Evolutionary conservation across 2,797 vertebrate genomes (phyloP).

Genomic region (Neosilurus hyrtlii): DNA sequence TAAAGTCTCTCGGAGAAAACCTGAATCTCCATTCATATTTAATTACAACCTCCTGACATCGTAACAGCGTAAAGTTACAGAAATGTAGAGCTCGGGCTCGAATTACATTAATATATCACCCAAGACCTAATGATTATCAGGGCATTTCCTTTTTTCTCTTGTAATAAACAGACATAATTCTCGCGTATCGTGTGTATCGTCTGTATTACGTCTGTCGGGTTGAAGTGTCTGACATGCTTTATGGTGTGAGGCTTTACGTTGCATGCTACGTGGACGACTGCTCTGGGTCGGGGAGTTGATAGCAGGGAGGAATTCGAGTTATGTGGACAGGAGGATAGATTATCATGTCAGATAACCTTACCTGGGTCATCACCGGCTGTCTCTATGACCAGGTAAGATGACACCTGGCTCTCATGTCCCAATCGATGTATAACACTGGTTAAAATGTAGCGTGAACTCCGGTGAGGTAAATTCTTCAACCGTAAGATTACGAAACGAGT

Average conservation of each 20-base stretch:
- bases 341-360: slow-evolving; percentile 64
- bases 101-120: slow-evolving; percentile 47
- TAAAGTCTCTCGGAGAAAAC: slow-evolving; percentile 59
- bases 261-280: slow-evolving; percentile 50
- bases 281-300: slow-evolving; percentile 46
- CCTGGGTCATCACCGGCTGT: slow-evolving; percentile 46
- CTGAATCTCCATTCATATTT: slow-evolving; percentile 76
- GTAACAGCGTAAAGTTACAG: slow-evolving; percentile 68
- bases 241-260: slow-evolving; percentile 65
- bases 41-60: slow-evolving; percentile 73
- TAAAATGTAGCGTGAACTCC: slow-evolving; percentile 29
- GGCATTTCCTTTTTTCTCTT: not conserved
- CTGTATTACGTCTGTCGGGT: slow-evolving; percentile 64
- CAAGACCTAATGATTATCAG: not conserved
- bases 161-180: not conserved
- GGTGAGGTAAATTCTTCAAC: slow-evolving; percentile 13
- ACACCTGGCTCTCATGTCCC: slow-evolving; percentile 45
- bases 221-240: slow-evolving; percentile 71
- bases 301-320: slow-evolving; percentile 53
- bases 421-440: slow-evolving; percentile 39
- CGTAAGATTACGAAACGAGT: not conserved
- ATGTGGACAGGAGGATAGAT: slow-evolving; percentile 50
- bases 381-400: slow-evolving; percentile 53
- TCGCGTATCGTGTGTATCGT: not conserved
- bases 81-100: slow-evolving; percentile 49